These are phyloP conservation scores for Clarias gariepinus DNA, from an alignment of 2,113 vertebrate genomes.

Conservation along the genomic window DNA sequence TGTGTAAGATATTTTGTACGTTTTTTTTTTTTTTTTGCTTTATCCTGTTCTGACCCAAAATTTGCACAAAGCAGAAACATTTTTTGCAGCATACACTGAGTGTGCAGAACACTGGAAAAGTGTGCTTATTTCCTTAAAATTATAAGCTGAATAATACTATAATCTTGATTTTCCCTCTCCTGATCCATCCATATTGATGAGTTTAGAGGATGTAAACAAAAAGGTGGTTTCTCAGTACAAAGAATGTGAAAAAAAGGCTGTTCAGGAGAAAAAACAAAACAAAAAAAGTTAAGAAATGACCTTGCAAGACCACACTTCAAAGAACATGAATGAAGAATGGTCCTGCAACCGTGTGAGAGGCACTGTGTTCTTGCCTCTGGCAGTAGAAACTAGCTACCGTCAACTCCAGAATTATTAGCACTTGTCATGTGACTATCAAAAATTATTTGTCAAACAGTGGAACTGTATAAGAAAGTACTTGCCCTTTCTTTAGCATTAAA, in stretches of 20 bases:
- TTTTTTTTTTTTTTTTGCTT: background rate
- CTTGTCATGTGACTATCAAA: background rate
- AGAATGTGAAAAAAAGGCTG: background rate
- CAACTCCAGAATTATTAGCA: background rate
- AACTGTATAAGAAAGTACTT: background rate
- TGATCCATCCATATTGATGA: background rate
- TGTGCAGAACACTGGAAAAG: conserved; percentile 18
- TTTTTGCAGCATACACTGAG: conserved; percentile 14
- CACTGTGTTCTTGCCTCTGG: background rate
- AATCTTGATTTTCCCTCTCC: background rate
- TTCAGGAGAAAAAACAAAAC: too few relatives aligned
- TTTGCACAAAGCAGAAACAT: conserved; percentile 7
- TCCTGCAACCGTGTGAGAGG: background rate
- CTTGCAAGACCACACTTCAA: background rate
- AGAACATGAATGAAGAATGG: background rate
- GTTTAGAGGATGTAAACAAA: background rate
- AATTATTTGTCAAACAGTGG: background rate
- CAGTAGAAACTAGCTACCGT: background rate
- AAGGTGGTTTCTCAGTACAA: background rate
- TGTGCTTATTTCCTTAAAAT: background rate
- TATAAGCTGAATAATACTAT: background rate
- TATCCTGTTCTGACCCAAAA: background rate
- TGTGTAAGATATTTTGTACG: conserved; percentile 41
- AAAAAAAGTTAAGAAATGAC: background rate
- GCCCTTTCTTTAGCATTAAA: background rate